Conservation (phyloP, 2,888 invertebrate species). For the Ochropleura leucogaster region DNA sequence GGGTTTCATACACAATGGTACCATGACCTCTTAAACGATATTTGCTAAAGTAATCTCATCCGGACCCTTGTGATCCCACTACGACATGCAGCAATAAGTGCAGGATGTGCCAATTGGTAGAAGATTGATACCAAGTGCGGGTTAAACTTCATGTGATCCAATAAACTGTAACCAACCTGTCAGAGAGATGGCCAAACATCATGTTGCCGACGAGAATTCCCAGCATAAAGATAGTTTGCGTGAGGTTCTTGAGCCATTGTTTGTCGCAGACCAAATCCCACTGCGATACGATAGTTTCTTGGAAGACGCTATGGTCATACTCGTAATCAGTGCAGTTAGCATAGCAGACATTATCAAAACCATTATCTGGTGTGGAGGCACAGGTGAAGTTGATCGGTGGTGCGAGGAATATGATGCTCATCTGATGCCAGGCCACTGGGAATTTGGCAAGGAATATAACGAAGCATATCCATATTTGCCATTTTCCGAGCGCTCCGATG, state of each 20-base stretch:
- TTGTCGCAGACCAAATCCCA: conserved; percentile 94
- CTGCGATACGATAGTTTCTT: conserved; percentile 93
- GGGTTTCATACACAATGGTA: conserved; percentile 61
- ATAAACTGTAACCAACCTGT: conserved; percentile 89
- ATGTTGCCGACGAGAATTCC: conserved; percentile 94
- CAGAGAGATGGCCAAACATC: conserved; percentile 94
- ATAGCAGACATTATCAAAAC: conserved; percentile 87
- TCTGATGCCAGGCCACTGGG: conserved; percentile 95
- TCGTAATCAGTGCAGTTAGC: conserved; percentile 89
- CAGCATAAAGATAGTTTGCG: conserved; percentile 94
- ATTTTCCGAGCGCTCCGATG: conserved; percentile 93
- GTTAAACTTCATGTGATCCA: conserved; percentile 29
- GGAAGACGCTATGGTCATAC: conserved; percentile 92
- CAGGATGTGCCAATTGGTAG: conserved; percentile 83
- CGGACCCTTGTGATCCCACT: conserved; percentile 69
- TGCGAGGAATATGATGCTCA: conserved; percentile 94
- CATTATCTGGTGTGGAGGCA: conserved; percentile 68
- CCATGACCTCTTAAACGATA: conserved; percentile 65
- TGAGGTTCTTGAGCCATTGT: conserved; percentile 92
- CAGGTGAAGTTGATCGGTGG: conserved; percentile 92
- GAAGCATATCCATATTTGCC: conserved; percentile 93
- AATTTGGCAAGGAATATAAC: conserved; percentile 94
- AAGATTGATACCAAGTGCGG: conserved; percentile 48
- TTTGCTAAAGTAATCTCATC: conserved; percentile 80
- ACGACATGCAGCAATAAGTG: conserved; percentile 60